Evolutionary conservation across 2,113 vertebrate species (phyloP), one percentile per base, ranked within the genome.

Genomic region (Elachura formosa): DNA sequence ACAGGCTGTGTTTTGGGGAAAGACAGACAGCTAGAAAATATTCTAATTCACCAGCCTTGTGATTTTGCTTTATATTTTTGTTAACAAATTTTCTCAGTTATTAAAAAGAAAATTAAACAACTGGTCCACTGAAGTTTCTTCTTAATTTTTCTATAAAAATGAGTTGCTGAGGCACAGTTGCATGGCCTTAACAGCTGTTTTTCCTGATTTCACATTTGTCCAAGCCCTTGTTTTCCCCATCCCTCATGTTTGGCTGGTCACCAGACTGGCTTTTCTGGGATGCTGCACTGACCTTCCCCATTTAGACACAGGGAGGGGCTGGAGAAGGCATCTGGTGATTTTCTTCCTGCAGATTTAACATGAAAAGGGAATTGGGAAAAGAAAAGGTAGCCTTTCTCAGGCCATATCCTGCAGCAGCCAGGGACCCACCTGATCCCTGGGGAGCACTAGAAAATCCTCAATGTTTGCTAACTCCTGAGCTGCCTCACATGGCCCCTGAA

Each of bases 341-440:
- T 86, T 94, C 74, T 43, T 66, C 81, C 67, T 80, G 62, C 66
- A 89, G 62, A 76, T 49, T 69, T 52, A 84, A 73, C 71, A 72
- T 2, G 11, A 25, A 67, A 74, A 56, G 46, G 58, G 84, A 94
- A 89, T 43, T 79, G 77, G 81, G 77, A 76, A 82, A 92, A 95
- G 79, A 62, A 89, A 95, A 95, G 89, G 77, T 93, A 91, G 78
- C 62, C 12, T 88, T 93, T 84, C 74, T 91, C 74, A 34, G 38
- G 73, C 89, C 74, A 79, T 58, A 68, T 62, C 43, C 87, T 68
- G 54, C 81, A 76, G 82, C 73, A 89, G 93, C 84, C 91, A 95
- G 69, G 52, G 93, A 94, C 49, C 89, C 94, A 96, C 90, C 94
- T 94, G 94, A 29, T 91, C 93, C 77, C 91, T 34, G 61, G 69